phyloP scores from a whole-genome alignment of 2,888 invertebrate genomes.

The Panorpa germanica region DNA sequence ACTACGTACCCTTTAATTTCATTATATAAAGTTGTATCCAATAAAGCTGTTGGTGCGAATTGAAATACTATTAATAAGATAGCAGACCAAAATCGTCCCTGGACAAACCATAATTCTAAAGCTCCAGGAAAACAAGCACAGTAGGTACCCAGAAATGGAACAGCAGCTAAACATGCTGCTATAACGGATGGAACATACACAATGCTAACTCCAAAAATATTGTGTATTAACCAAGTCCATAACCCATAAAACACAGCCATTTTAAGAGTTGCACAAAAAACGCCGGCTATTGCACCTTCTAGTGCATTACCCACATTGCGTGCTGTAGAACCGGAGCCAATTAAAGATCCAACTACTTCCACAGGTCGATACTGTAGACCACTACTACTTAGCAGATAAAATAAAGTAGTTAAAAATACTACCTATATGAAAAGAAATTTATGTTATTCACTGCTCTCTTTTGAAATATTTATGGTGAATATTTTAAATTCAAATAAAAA shows the following conservation, averaged over 20 bases:
- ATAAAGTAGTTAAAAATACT: conserved; percentile 91
- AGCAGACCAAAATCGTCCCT: conserved; percentile 68
- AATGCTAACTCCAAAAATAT: conserved; percentile 82
- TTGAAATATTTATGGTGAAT: conserved; percentile 7
- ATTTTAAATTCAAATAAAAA: conserved; percentile 8
- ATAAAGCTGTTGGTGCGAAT: conserved; percentile 76
- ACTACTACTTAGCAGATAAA: conserved; percentile 83
- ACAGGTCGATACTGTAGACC: conserved; percentile 81
- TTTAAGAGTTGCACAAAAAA: conserved; percentile 90
- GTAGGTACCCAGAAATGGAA: conserved; percentile 91
- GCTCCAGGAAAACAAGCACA: conserved; percentile 89
- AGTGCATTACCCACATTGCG: conserved; percentile 69
- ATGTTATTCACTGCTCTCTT: neutral
- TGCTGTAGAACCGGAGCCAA: conserved; percentile 53
- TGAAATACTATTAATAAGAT: conserved; percentile 64
- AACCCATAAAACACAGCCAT: conserved; percentile 94
- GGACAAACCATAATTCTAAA: conserved; percentile 85
- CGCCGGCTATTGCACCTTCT: conserved; percentile 80
- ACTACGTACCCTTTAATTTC: conserved; percentile 82
- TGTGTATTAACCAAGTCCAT: conserved; percentile 96
- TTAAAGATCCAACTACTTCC: conserved; percentile 66
- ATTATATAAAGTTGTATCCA: conserved; percentile 90
- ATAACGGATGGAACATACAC: conserved; percentile 88
- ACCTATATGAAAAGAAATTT: conserved; percentile 36
- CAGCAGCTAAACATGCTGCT: conserved; percentile 84